Percentiles rank a stretch among this genome's conserved stretches.
phyloP scores from a whole-genome alignment of 2,888 invertebrate genomes.

The Meloe dianella region DNA sequence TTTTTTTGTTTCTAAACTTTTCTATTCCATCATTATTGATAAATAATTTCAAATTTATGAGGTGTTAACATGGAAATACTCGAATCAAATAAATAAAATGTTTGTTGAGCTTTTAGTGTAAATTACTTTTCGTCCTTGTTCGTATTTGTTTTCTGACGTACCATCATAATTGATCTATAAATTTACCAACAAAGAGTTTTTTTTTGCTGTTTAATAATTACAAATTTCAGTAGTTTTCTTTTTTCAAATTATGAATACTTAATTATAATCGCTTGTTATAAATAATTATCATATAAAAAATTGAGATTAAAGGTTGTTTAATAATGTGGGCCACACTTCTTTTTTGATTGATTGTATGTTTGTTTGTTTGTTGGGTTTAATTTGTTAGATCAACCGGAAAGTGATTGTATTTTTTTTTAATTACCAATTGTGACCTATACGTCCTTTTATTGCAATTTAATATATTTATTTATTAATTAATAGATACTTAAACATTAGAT shows the following conservation, averaged over 20 bases:
- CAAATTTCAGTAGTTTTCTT: neutral
- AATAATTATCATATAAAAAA: neutral
- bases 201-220: neutral
- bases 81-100: neutral
- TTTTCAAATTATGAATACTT: neutral
- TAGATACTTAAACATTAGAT: neutral
- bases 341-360: neutral
- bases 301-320: neutral
- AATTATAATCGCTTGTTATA: neutral
- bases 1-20: too few relatives aligned
- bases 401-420: neutral
- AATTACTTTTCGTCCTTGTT: neutral
- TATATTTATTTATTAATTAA: neutral
- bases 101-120: neutral
- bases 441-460: neutral
- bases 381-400: neutral
- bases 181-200: neutral
- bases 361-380: neutral
- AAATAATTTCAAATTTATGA: too few relatives aligned
- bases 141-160: neutral
- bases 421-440: neutral
- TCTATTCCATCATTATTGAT: too few relatives aligned
- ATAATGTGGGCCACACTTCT: slow-evolving; percentile 1
- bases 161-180: neutral
- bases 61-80: too few relatives aligned